phyloP scores from a whole-genome alignment of 2,113 vertebrate species.

The Bungarus multicinctus region DNA sequence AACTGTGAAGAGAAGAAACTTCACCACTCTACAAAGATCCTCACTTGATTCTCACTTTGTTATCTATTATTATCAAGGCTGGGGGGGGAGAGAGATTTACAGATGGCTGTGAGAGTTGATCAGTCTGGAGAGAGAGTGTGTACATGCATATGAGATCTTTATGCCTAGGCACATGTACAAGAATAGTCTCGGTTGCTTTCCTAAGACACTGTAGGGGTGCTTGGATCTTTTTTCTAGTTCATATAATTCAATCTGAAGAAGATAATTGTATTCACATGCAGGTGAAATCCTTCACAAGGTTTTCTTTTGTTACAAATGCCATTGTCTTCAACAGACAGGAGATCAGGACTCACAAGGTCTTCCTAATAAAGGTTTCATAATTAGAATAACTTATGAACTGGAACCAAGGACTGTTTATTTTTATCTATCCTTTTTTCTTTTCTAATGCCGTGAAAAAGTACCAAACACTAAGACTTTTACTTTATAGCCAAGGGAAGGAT shows the following conservation, averaged over 20 bases:
- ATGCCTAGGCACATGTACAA: not conserved
- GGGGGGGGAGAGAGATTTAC: not conserved
- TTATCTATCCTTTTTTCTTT: not conserved
- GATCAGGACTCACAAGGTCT: not conserved
- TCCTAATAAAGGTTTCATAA: not conserved
- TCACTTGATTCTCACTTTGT: not conserved
- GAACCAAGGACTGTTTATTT: not conserved
- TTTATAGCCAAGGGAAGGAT: slow-evolving; percentile 5
- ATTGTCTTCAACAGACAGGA: not conserved
- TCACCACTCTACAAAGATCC: not conserved
- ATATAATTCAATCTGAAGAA: not conserved
- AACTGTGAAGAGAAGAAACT: not conserved
- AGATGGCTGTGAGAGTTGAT: not conserved
- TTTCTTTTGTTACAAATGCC: not conserved
- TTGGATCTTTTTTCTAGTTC: not conserved
- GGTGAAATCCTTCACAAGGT: not conserved
- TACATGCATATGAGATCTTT: not conserved
- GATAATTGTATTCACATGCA: not conserved
- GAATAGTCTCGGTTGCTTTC: not conserved
- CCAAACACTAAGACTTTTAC: not conserved
- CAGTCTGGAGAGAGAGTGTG: not conserved
- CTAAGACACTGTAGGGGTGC: not conserved
- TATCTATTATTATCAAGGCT: not conserved
- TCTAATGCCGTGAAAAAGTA: not conserved
- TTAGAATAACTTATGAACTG: not conserved